Evolutionary conservation across 2,888 invertebrate species (phyloP).

Genomic region (Eulithis prunata): DNA sequence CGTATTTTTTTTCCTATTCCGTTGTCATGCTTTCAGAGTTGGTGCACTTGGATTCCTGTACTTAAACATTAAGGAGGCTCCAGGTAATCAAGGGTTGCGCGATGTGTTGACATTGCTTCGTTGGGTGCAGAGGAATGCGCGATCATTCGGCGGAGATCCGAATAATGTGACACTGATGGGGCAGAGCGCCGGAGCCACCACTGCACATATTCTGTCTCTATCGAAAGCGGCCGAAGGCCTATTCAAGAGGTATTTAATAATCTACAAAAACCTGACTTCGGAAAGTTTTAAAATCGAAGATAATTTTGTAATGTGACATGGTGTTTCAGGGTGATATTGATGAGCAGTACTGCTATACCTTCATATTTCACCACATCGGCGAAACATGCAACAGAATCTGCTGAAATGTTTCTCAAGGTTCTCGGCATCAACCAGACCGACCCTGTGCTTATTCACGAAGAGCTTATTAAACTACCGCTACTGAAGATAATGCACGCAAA

Average conservation of each 20-base stretch:
- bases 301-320: background rate
- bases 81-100: conserved; percentile 68
- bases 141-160: conserved; percentile 64
- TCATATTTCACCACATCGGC: conserved; percentile 45
- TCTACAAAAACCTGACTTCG: background rate
- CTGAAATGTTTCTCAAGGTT: conserved; percentile 49
- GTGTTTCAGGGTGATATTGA: conserved; percentile 46
- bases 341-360: conserved; percentile 46
- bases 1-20: background rate
- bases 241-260: conserved; percentile 50
- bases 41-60: conserved; percentile 17
- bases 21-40: conserved; percentile 47
- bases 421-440: conserved; percentile 64
- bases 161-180: conserved; percentile 63
- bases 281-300: background rate
- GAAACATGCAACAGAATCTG: conserved; percentile 39
- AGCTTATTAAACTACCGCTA: conserved; percentile 44
- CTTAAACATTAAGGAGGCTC: conserved; percentile 55
- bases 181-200: conserved; percentile 63
- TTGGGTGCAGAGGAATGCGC: conserved; percentile 65
- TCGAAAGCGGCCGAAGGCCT: conserved; percentile 57
- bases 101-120: conserved; percentile 61
- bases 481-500: conserved; percentile 53
- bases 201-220: conserved; percentile 58
- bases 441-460: conserved; percentile 43